Evolutionary conservation across 92 coral and sea anemone species (phyloP).

Genomic region (Nematostella vectensis): DNA sequence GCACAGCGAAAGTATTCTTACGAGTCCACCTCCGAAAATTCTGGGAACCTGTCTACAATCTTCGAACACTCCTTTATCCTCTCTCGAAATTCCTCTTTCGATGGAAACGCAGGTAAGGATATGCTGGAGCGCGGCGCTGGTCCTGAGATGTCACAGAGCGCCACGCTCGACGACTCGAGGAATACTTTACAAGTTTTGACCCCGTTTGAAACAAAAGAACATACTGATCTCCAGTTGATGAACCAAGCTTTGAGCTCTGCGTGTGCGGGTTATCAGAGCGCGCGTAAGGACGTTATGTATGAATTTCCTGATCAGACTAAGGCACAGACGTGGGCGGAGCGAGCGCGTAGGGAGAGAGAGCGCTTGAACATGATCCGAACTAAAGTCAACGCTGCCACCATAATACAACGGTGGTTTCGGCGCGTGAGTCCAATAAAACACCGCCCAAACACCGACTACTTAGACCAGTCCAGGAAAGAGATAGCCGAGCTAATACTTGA

Average conservation of each 20-base stretch:
- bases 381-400: conserved; percentile 77
- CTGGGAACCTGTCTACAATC: conserved; percentile 9
- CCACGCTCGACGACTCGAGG: not conserved
- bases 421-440: conserved; percentile 16
- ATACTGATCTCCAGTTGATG: not conserved
- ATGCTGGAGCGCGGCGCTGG: not conserved
- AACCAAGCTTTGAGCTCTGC: not conserved
- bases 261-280: not conserved
- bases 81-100: not conserved
- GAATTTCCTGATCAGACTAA: too few species aligned
- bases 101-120: not conserved
- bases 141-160: not conserved
- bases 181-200: not conserved
- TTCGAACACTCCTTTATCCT: conserved; percentile 2
- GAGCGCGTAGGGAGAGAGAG: conserved; percentile 59
- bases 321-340: conserved; percentile 17
- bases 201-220: not conserved
- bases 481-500: conserved; percentile 43
- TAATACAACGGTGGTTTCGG: conserved; percentile 69
- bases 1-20: not conserved
- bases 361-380: conserved; percentile 65
- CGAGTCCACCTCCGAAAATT: not conserved
- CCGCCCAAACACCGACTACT: conserved; percentile 14
- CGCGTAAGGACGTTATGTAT: not conserved
- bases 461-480: too few species aligned